phyloP scores from a whole-genome alignment of 2,113 vertebrate genomes.

The Uria lomvia region DNA sequence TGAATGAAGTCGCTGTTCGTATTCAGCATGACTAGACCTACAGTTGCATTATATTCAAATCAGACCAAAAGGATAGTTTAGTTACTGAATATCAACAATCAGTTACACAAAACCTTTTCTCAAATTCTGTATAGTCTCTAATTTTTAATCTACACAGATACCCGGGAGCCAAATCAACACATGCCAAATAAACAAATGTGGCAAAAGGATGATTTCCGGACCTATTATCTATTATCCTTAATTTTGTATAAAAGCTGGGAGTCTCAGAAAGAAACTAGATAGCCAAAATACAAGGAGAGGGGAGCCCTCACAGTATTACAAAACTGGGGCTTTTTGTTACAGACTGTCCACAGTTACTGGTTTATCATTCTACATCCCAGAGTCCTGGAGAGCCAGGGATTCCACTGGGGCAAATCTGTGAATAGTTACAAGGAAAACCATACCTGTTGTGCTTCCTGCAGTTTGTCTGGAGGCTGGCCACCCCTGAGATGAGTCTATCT shows the following conservation, averaged over 20 bases:
- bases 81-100: neutral
- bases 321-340: neutral
- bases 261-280: neutral
- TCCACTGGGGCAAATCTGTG: neutral
- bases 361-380: neutral
- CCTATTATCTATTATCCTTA: neutral
- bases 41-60: neutral
- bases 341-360: neutral
- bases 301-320: neutral
- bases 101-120: neutral
- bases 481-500: neutral
- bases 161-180: neutral
- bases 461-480: neutral
- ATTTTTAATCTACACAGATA: neutral
- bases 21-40: neutral
- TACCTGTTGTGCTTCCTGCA: neutral
- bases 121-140: neutral
- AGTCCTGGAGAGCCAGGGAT: neutral
- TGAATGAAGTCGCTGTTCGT: neutral
- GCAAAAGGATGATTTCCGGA: neutral
- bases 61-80: neutral
- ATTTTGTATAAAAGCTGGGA: neutral
- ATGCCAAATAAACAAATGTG: neutral
- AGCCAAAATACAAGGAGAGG: neutral
- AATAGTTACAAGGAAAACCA: neutral